Percentiles rank a stretch among this genome's conserved stretches.
Evolutionary conservation across 2,113 vertebrate species (phyloP).

Genomic region (Erinaceus europaeus): DNA sequence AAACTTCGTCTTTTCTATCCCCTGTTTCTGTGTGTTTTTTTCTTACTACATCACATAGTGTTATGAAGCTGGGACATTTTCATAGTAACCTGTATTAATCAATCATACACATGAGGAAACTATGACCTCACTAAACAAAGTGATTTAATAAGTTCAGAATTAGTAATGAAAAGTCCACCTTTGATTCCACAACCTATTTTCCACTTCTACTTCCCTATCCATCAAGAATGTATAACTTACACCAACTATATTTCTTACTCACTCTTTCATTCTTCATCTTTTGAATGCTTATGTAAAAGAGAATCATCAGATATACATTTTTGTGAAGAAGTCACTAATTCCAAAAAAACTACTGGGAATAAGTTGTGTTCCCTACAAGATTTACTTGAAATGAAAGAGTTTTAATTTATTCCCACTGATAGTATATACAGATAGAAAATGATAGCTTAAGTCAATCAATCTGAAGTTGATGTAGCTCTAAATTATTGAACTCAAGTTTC

Average conservation of each 20-base stretch:
- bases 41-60: background rate
- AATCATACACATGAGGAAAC: background rate
- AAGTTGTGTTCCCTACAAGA: background rate
- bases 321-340: background rate
- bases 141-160: background rate
- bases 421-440: background rate
- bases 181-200: background rate
- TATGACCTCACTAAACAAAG: background rate
- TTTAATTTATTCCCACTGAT: background rate
- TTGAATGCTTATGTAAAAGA: background rate
- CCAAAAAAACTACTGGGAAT: background rate
- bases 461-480: background rate
- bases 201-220: background rate
- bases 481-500: background rate
- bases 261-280: background rate
- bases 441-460: background rate
- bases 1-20: background rate
- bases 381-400: conserved; percentile 2
- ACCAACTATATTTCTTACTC: background rate
- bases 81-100: background rate
- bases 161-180: background rate
- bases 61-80: background rate
- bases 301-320: background rate
- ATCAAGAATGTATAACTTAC: background rate
- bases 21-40: background rate